Percentiles rank a stretch among this genome's conserved stretches.
These are phyloP conservation scores for Halictus quadricinctus DNA, from an alignment of 2,888 invertebrate genomes.

Conservation along the genomic window DNA sequence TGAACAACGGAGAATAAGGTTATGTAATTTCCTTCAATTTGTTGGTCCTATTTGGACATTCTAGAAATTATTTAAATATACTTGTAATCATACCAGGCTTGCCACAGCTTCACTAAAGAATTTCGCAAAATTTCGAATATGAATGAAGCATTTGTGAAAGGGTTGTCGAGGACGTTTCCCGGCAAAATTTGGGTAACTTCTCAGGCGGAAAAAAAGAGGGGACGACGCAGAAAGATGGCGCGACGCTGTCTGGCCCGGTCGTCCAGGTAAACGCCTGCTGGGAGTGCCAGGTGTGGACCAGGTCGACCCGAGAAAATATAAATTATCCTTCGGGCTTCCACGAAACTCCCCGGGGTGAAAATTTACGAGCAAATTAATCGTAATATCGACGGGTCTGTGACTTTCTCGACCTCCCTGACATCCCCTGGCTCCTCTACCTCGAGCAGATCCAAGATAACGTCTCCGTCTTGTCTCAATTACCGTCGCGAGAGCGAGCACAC, in stretches of 20 bases:
- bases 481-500: background rate
- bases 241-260: slow-evolving; percentile 78
- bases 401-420: slow-evolving; percentile 36
- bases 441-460: slow-evolving; percentile 37
- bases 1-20: background rate
- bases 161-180: slow-evolving; percentile 17
- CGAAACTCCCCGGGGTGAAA: slow-evolving; percentile 76
- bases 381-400: slow-evolving; percentile 75
- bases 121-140: background rate
- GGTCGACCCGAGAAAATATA: slow-evolving; percentile 77
- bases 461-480: slow-evolving; percentile 41
- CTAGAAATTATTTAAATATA: background rate
- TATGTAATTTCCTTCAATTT: background rate
- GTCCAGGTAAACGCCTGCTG: slow-evolving; percentile 69
- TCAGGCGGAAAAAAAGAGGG: slow-evolving; percentile 24
- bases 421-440: background rate
- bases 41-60: background rate
- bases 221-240: slow-evolving; percentile 66
- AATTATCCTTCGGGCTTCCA: slow-evolving; percentile 78
- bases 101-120: background rate
- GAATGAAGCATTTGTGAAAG: background rate
- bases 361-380: slow-evolving; percentile 82
- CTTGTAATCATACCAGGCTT: background rate
- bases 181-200: slow-evolving; percentile 33
- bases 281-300: slow-evolving; percentile 75